Evolutionary conservation across 2,888 invertebrate genomes (phyloP).

Genomic region (Capitulum mitella): DNA sequence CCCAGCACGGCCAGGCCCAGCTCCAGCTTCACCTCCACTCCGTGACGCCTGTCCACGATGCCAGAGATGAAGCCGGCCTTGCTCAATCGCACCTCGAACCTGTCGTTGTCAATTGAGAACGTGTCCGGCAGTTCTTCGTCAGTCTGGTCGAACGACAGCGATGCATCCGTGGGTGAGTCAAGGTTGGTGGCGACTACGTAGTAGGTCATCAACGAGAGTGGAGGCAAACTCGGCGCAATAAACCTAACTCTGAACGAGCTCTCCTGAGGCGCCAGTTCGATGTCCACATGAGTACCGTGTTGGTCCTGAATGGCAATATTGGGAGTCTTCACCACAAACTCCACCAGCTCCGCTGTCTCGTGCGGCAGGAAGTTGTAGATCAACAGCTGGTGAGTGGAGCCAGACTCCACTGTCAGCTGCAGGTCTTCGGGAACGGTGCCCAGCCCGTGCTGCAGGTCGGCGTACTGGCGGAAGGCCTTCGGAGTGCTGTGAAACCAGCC

Average conservation of each 20-base stretch:
- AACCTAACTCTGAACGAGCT: neutral
- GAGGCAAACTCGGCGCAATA: neutral
- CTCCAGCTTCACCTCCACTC: conserved; percentile 65
- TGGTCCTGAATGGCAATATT: neutral
- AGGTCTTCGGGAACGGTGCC: neutral
- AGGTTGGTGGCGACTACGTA: neutral
- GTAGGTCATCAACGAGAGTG: neutral
- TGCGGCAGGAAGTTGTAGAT: neutral
- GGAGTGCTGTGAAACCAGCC: neutral
- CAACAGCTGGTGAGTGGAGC: neutral
- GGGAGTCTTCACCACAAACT: neutral
- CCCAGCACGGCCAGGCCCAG: conserved; percentile 81
- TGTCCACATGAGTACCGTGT: neutral
- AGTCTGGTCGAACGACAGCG: conserved; percentile 34
- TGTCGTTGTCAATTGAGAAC: conserved; percentile 72
- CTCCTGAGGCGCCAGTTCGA: neutral
- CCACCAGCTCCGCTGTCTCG: neutral
- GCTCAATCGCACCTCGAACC: conserved; percentile 69
- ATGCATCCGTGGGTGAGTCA: conserved; percentile 29
- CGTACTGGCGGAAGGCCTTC: neutral
- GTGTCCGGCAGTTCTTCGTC: conserved; percentile 46
- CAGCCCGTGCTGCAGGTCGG: neutral
- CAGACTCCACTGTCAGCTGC: neutral
- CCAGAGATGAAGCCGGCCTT: conserved; percentile 73
- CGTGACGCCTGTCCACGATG: conserved; percentile 65